Evolutionary conservation across 1,140 invertebrate genomes (phyloP).

Genomic region (Agrypnia vestita): DNA sequence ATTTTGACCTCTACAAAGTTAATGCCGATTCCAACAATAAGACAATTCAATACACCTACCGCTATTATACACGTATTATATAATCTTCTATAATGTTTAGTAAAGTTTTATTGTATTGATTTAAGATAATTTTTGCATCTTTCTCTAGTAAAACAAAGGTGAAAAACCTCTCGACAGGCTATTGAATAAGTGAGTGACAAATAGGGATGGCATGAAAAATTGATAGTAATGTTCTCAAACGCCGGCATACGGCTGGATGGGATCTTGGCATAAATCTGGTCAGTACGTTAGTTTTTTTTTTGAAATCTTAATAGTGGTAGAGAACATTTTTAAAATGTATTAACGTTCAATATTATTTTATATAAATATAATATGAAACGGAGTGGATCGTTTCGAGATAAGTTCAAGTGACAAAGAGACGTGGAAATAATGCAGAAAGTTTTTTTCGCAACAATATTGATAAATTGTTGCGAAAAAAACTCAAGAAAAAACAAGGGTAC

Average conservation of each 20-base stretch:
- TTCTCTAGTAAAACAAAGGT: neutral
- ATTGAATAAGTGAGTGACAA: conserved; percentile 42
- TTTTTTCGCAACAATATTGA: too few relatives aligned
- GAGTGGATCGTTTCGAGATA: too few relatives aligned
- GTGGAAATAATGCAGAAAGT: too few relatives aligned
- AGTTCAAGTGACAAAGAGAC: too few relatives aligned
- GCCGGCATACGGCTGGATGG: neutral
- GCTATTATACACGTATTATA: neutral
- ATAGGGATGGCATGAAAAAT: conserved; percentile 34
- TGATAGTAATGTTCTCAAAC: conserved; percentile 25
- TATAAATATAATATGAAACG: too few relatives aligned
- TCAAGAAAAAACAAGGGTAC: too few relatives aligned
- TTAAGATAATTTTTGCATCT: neutral
- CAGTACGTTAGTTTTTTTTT: conserved; percentile 1
- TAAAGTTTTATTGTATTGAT: neutral
- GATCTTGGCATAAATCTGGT: conserved; percentile 32
- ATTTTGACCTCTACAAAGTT: too few relatives aligned
- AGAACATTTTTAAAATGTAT: conserved; percentile 11
- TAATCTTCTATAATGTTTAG: neutral
- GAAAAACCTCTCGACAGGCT: neutral
- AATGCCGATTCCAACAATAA: too few relatives aligned
- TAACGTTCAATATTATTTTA: too few relatives aligned
- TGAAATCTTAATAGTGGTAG: neutral
- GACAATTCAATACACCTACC: too few relatives aligned
- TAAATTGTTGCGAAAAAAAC: too few relatives aligned